Conservation (phyloP, 2,113 vertebrate species). For the Chinchilla lanigera region DNA sequence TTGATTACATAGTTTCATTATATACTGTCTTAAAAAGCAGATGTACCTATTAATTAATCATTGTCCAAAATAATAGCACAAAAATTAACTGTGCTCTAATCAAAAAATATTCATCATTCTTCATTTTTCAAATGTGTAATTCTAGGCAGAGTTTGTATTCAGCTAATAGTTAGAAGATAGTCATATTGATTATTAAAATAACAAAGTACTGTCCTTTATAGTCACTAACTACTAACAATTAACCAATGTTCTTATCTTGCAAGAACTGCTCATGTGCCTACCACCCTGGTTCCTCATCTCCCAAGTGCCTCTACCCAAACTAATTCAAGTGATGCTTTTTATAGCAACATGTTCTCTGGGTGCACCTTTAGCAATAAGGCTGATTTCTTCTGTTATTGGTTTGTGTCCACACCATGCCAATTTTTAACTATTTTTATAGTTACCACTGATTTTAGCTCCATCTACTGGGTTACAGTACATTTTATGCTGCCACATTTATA, state of each 20-base stretch:
- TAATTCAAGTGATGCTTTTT: not conserved
- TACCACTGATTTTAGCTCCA: not conserved
- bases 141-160: not conserved
- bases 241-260: not conserved
- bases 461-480: not conserved
- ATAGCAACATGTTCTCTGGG: not conserved
- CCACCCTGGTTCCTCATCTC: not conserved
- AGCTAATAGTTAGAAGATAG: not conserved
- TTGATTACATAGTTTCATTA: not conserved
- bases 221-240: not conserved
- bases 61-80: constrained; percentile 46
- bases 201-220: not conserved
- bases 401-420: not conserved
- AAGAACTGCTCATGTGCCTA: not conserved
- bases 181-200: constrained; percentile 4
- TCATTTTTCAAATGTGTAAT: not conserved
- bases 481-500: not conserved
- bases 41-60: not conserved
- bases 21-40: constrained; percentile 15
- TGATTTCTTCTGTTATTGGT: not conserved
- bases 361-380: not conserved
- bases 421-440: constrained; percentile 45
- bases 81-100: constrained; percentile 28
- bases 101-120: not conserved
- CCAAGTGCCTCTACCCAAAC: not conserved